Evolutionary conservation across 2,888 invertebrate species (phyloP).

Genomic region (Drosophila pseudotakahashii): DNA sequence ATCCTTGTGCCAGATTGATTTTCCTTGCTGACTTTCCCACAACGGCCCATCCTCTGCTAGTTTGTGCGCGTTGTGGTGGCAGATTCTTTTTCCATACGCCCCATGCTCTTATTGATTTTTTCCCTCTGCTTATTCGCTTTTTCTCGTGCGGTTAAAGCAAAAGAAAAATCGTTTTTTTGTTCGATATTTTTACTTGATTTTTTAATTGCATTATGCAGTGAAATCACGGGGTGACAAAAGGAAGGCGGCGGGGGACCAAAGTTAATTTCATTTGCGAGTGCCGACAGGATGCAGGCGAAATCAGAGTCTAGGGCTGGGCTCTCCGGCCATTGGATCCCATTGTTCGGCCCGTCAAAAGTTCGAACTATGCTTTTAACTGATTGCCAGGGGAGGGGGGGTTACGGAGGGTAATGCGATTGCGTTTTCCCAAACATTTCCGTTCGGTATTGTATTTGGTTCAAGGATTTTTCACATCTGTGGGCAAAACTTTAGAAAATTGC

Average conservation of each 20-base stretch:
- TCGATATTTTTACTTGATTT: slow-evolving; percentile 4
- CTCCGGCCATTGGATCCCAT: slow-evolving; percentile 16
- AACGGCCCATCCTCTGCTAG: slow-evolving; percentile 3
- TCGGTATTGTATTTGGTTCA: slow-evolving; percentile 18
- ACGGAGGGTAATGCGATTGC: slow-evolving; percentile 11
- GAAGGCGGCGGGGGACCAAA: slow-evolving; percentile 9
- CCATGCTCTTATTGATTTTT: slow-evolving; percentile 69
- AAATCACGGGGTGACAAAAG: slow-evolving; percentile 49
- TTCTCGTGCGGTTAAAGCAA: slow-evolving; percentile 23
- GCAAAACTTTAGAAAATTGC: slow-evolving; percentile 1
- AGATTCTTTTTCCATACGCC: slow-evolving; percentile 51
- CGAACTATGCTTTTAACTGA: slow-evolving; percentile 46
- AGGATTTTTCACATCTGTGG: slow-evolving; percentile 14
- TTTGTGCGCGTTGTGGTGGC: slow-evolving; percentile 51
- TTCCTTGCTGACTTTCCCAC: slow-evolving; percentile 13
- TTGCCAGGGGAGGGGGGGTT: not conserved
- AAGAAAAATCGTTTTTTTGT: slow-evolving; percentile 45
- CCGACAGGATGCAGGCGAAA: slow-evolving; percentile 51
- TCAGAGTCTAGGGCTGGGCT: slow-evolving; percentile 14
- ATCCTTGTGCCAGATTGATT: slow-evolving; percentile 77
- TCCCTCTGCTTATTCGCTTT: slow-evolving; percentile 14
- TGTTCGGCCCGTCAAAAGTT: slow-evolving; percentile 41
- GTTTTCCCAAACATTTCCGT: slow-evolving; percentile 32
- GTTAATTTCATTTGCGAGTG: slow-evolving; percentile 63
- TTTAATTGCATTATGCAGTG: slow-evolving; percentile 76